Percentiles rank a stretch among this genome's conserved stretches.
Evolutionary conservation across 2,113 vertebrate species (phyloP).

Genomic region (Pelvicachromis taeniatus): DNA sequence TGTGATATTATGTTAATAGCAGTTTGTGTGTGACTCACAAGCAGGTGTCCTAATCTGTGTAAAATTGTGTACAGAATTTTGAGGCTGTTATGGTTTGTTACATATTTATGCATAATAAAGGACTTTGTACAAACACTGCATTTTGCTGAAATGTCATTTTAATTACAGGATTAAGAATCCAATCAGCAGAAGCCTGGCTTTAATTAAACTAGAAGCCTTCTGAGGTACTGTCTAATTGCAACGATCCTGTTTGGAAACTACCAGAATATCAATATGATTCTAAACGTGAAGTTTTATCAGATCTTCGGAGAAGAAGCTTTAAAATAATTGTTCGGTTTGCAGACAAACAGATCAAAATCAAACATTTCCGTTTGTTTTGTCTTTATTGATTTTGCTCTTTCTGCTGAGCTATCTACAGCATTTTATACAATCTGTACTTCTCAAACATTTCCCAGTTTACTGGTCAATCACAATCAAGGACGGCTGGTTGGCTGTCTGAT

Average conservation of each 20-base stretch:
- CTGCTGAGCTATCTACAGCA: background rate
- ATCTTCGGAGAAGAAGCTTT: background rate
- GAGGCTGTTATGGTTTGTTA: slow-evolving; percentile 45
- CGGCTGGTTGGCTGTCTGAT: background rate
- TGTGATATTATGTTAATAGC: slow-evolving; percentile 30
- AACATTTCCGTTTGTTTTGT: background rate
- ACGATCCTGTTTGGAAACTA: background rate
- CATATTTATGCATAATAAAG: slow-evolving; percentile 65
- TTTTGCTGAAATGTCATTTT: background rate
- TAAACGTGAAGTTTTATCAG: background rate
- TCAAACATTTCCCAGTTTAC: background rate
- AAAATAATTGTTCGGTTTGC: background rate
- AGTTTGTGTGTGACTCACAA: slow-evolving; percentile 32
- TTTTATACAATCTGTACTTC: background rate
- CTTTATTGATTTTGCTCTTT: background rate
- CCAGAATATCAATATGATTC: background rate
- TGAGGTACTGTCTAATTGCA: background rate
- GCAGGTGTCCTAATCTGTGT: slow-evolving; percentile 23
- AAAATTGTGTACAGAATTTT: slow-evolving; percentile 47
- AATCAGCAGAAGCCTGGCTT: background rate
- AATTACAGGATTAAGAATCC: background rate
- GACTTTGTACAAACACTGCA: slow-evolving; percentile 48
- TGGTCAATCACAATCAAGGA: background rate
- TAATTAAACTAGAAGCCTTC: background rate
- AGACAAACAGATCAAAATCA: background rate